A percentile compares a stretch with the other conserved stretches of the same genome.
phyloP scores from a whole-genome alignment of 2,797 vertebrate genomes.

The Lagodon rhomboides region DNA sequence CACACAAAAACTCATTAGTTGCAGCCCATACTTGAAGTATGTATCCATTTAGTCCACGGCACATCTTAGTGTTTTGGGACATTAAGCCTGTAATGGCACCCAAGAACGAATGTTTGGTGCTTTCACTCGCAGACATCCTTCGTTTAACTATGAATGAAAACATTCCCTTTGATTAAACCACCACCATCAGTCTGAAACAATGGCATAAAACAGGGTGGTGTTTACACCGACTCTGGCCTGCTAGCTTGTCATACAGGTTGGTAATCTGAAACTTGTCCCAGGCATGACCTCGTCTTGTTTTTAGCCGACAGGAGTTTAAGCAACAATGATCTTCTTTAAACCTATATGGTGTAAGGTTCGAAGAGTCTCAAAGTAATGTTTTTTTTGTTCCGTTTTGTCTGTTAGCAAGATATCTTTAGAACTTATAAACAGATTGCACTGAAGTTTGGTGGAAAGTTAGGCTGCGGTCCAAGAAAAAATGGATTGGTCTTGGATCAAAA shows the following conservation, averaged over 20 bases:
- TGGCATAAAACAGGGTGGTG: neutral
- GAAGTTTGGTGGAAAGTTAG: neutral
- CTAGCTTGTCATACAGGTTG: neutral
- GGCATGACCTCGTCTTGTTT: neutral
- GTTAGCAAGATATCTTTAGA: neutral
- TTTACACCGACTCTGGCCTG: constrained; percentile 6
- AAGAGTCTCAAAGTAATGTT: neutral
- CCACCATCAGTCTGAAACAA: constrained; percentile 1
- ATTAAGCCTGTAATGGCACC: constrained; percentile 36
- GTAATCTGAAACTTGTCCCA: neutral
- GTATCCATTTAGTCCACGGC: constrained; percentile 12
- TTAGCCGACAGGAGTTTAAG: neutral
- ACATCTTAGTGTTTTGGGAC: constrained; percentile 49
- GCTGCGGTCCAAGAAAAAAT: neutral
- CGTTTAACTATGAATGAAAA: constrained; percentile 9
- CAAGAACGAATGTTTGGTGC: constrained; percentile 18
- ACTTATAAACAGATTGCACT: neutral
- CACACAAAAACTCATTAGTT: constrained; percentile 24
- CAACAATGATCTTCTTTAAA: neutral
- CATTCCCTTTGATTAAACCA: constrained; percentile 1
- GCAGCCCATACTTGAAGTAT: constrained; percentile 18
- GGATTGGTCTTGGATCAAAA: neutral
- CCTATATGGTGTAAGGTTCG: neutral
- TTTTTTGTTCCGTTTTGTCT: neutral
- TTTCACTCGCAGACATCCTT: neutral